Evolutionary conservation across 2,797 vertebrate species (phyloP), one percentile per base, ranked within the genome.

Genomic region (Cynopterus sphinx): DNA sequence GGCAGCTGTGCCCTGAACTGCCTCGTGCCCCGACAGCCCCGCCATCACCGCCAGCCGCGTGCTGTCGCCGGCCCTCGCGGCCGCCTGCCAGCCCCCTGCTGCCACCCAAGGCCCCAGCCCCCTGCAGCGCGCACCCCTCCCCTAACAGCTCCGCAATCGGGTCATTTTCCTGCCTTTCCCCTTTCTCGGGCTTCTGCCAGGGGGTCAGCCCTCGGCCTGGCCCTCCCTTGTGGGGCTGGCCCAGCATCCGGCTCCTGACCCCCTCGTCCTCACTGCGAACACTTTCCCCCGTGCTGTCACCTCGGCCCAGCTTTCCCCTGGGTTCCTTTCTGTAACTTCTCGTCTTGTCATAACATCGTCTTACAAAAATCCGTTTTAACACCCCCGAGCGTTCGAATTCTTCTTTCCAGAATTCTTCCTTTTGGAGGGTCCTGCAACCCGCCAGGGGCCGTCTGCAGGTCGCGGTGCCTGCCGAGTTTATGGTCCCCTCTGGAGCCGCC

Each of bases 381-480:
- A 9, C 11, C 46, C 61, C 31, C 21, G 65, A n/a, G 46, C 17
- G 13, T 70, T 12, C 26, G 17, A 68, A 17, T 53, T 74, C 51
- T 70, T 59, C 81, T 75, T 67, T 55, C 24, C n/a, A 55, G 55
- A 90, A 31, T 33, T 63, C 55, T 74, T 88, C 28, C 39, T 53
- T 83, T 75, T 24, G 41, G 67, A 3, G 4, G 53, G n/a, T 74
- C 8, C 10, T 39, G 28, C 12, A 24, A 3, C 15, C 3, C 8
- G 15, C 19, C 12, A 4, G 15, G 9, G 12, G 5, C 1, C 1
- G 12, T 9, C 33, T 3, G 5, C n/a, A 11, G 74, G 3, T 10
- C 5, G 28, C 36, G 8, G 1, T 2, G 33, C 59, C 49, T 3
- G 0, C 0, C 49, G 7, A 57, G 9, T 36, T 26, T 22, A 0